Conservation (phyloP, 1,140 invertebrate genomes). For the Nymphalis io region DNA sequence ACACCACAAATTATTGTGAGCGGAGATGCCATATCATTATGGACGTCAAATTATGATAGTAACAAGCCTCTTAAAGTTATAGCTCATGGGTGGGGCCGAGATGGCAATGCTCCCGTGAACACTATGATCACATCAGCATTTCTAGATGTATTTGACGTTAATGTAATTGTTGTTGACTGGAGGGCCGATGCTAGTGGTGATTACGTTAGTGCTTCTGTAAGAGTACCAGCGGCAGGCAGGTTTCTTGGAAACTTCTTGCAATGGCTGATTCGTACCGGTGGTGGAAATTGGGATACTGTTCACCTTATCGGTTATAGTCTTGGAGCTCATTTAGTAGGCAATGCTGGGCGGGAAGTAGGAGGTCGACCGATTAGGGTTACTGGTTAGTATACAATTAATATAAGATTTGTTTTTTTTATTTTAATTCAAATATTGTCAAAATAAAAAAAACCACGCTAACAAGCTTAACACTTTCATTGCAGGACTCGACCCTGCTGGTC, state of each 20-base stretch:
- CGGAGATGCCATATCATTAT: slow-evolving; percentile 41
- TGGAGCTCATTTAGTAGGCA: slow-evolving; percentile 61
- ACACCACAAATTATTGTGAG: slow-evolving; percentile 40
- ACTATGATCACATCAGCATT: slow-evolving; percentile 54
- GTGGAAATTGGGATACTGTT: slow-evolving; percentile 53
- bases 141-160: slow-evolving; percentile 68
- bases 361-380: slow-evolving; percentile 51
- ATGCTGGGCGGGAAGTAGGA: slow-evolving; percentile 53
- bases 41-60: slow-evolving; percentile 46
- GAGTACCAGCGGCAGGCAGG: slow-evolving; percentile 78
- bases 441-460: too few relatives aligned
- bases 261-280: slow-evolving; percentile 66
- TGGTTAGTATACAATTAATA: slow-evolving; percentile 38
- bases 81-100: slow-evolving; percentile 52
- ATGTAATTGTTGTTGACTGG: slow-evolving; percentile 82
- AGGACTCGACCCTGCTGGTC: slow-evolving; percentile 85
- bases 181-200: slow-evolving; percentile 56
- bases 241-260: slow-evolving; percentile 79
- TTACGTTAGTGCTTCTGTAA: slow-evolving; percentile 75
- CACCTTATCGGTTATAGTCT: slow-evolving; percentile 60
- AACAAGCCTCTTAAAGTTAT: slow-evolving; percentile 47
- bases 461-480: slow-evolving; percentile 21
- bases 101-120: slow-evolving; percentile 42
- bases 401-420: too few relatives aligned
- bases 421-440: too few relatives aligned